phyloP scores from a whole-genome alignment of 2,888 invertebrate species.

The Eupithecia dodoneata region DNA sequence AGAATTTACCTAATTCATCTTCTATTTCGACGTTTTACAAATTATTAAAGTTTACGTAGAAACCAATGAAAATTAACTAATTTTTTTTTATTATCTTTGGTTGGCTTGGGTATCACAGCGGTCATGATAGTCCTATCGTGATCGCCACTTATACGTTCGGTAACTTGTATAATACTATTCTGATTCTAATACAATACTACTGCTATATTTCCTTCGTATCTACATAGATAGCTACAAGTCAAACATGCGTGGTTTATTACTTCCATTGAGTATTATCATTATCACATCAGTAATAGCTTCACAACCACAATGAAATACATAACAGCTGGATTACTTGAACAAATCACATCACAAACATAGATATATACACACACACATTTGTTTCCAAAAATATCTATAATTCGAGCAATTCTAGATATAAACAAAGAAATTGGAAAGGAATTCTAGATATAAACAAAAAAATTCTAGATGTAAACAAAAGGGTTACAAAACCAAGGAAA shows the following conservation, averaged over 20 bases:
- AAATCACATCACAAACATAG: neutral
- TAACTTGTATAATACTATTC: too few relatives aligned
- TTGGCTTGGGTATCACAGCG: too few relatives aligned
- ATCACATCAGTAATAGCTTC: neutral
- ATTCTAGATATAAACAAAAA: too few relatives aligned
- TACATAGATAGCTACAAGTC: neutral
- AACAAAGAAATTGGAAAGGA: too few relatives aligned
- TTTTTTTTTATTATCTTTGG: too few relatives aligned
- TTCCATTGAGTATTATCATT: neutral
- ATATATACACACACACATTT: neutral
- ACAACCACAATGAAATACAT: neutral
- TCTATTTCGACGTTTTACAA: neutral
- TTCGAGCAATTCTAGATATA: neutral
- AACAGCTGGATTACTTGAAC: neutral
- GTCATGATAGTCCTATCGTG: too few relatives aligned
- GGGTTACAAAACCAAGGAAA: too few relatives aligned
- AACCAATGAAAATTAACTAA: neutral
- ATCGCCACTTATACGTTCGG: too few relatives aligned
- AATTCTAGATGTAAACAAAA: too few relatives aligned
- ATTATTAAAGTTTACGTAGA: neutral
- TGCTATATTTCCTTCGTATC: neutral
- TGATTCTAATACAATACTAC: neutral
- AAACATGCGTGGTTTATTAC: neutral
- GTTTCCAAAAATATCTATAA: too few relatives aligned
- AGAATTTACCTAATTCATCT: neutral